Base-by-base conservation (phyloP, 2,888 invertebrate species). In the Euproctis similis region DNA sequence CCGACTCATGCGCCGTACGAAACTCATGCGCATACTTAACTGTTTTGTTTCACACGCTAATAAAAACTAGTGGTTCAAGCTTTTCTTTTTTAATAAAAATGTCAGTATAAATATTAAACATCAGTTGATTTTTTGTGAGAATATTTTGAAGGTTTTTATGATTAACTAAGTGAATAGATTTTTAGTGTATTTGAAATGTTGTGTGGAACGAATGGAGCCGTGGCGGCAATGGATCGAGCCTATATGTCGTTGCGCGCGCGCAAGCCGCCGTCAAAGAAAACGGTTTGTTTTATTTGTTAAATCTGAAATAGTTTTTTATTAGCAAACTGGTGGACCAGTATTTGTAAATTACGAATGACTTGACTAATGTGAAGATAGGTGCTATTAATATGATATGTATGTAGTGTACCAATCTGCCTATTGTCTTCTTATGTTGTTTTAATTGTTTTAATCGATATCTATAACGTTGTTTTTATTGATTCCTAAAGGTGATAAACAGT, bases 211-310 rank as follows among this genome's bases (percentile, higher is more conserved):
- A 70, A 66, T 43, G 76, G 80, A 8, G 77, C 81, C 1, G 76
- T 78, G 10, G 77, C 77, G 18, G 77, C 80, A 11, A 85, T 85
- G 85, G 85, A 85, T 30, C 74, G 85, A 31, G 85, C 85, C 30
- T 86, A 85, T 39, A 85, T 86, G 85, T 85, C 85, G 26, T 53
- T 86, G 63, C 77, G 85, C 32, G 85, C 80, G 43, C 75, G 85
- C 53, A 82, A 80, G 51, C 85, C 84, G 10, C 67, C 65, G 32
- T 42, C 67, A 3, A 74, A 67, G 26, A 69, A 69, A 30, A 76
- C 80, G 72, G 76, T 80, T 52, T 30, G 73, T 67, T 42, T 34
- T 19, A 26, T 29, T 27, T n/a, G n/a, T n/a, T n/a, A n/a, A n/a
- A n/a, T n/a, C n/a, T n/a, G n/a, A n/a, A n/a, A n/a, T n/a, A n/a